Evolutionary conservation across 2,797 vertebrate species (phyloP).

Genomic region (Mormyrus hasselquistii): DNA sequence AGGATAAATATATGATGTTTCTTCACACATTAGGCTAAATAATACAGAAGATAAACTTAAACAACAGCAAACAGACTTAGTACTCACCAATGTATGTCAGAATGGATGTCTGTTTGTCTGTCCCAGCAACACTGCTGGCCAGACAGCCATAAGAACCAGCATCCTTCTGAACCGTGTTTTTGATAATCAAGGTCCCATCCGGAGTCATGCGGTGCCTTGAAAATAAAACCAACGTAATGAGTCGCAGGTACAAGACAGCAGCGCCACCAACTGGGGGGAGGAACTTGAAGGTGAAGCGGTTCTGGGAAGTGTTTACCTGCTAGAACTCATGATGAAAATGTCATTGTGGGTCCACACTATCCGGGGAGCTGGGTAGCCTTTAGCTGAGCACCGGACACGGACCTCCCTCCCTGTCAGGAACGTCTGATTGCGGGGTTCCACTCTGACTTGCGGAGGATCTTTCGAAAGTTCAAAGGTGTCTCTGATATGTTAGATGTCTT

Average conservation of each 20-base stretch:
- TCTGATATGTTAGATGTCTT: not conserved
- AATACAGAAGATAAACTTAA: not conserved
- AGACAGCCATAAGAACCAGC: conserved; percentile 86
- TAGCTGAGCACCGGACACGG: conserved; percentile 76
- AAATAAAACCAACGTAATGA: conserved; percentile 14
- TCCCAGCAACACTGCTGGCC: conserved; percentile 85
- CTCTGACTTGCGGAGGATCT: conserved; percentile 76
- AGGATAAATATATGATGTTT: conserved; percentile 28
- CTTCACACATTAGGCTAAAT: not conserved
- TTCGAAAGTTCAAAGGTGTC: conserved; percentile 1
- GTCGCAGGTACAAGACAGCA: not conserved
- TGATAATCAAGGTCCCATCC: conserved; percentile 80
- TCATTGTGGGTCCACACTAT: conserved; percentile 84
- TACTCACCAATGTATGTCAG: conserved; percentile 74
- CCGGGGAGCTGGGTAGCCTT: conserved; percentile 77
- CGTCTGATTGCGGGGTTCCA: conserved; percentile 79
- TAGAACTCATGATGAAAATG: conserved; percentile 78
- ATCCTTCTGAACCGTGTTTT: conserved; percentile 68
- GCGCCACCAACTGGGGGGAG: not conserved
- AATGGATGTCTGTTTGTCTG: conserved; percentile 65
- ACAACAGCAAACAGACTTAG: not conserved
- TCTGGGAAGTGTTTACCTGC: conserved; percentile 60
- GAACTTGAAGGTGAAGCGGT: not conserved
- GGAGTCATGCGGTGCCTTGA: conserved; percentile 72
- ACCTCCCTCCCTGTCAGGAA: conserved; percentile 77